phyloP scores from a whole-genome alignment of 2,113 vertebrate species.

The Pseudopodoces humilis region DNA sequence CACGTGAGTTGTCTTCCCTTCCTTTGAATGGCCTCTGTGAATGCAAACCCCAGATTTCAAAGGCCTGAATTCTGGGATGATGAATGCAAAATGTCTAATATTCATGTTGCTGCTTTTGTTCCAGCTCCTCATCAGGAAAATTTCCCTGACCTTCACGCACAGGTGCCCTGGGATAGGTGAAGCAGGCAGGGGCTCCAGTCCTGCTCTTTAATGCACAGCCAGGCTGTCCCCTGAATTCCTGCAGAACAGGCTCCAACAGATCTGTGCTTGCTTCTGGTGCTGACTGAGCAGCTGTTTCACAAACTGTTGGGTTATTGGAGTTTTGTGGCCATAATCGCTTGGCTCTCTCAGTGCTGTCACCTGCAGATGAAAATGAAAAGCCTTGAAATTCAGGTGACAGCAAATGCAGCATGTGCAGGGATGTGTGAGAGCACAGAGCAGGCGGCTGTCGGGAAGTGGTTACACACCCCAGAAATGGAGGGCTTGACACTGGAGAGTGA shows the following conservation, averaged over 20 bases:
- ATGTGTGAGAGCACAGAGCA: background rate
- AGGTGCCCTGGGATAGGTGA: background rate
- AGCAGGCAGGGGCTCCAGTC: background rate
- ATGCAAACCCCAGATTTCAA: background rate
- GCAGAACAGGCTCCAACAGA: background rate
- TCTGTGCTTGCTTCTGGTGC: conserved; percentile 13
- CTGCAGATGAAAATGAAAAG: conserved; percentile 11
- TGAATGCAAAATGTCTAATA: background rate
- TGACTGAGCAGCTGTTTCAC: conserved; percentile 46
- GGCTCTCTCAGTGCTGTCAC: background rate
- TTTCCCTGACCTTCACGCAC: background rate
- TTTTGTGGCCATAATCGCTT: background rate
- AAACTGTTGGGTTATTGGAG: background rate
- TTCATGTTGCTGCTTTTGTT: background rate
- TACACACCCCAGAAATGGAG: background rate
- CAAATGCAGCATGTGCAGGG: background rate
- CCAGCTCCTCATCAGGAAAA: background rate
- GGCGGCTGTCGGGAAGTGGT: background rate
- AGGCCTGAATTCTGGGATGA: background rate
- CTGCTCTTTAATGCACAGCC: background rate
- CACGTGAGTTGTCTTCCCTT: background rate
- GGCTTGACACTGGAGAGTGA: background rate
- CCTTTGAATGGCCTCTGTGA: background rate
- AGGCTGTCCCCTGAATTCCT: background rate
- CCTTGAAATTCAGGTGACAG: background rate